Evolutionary conservation across 2,888 invertebrate genomes (phyloP).

Genomic region (Erynnis tages): DNA sequence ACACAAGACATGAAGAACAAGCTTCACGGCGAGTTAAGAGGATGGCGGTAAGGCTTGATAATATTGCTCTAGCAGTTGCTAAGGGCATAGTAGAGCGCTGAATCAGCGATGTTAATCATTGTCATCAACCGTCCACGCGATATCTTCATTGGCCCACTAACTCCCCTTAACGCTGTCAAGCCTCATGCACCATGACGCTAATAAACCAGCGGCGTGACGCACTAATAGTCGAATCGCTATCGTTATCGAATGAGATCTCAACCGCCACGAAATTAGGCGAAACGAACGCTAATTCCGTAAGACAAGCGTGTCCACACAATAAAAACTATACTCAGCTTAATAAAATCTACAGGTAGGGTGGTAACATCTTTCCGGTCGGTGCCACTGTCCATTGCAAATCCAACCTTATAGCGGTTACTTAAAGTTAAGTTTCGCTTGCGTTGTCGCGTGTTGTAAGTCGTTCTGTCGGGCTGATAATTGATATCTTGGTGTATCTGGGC

Average conservation of each 20-base stretch:
- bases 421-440: slow-evolving; percentile 27
- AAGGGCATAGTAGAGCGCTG: too few species aligned
- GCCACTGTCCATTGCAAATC: slow-evolving; percentile 28
- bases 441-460: slow-evolving; percentile 33
- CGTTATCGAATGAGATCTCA: slow-evolving; percentile 61
- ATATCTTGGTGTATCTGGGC: slow-evolving; percentile 71
- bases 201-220: slow-evolving; percentile 45
- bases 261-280: slow-evolving; percentile 56
- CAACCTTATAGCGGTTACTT: background rate
- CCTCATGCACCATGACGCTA: slow-evolving; percentile 16
- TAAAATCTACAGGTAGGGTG: slow-evolving; percentile 72
- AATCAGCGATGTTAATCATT: too few species aligned
- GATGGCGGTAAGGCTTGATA: too few species aligned
- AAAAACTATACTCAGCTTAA: slow-evolving; percentile 72
- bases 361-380: slow-evolving; percentile 63
- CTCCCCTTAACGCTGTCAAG: background rate
- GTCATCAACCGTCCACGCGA: background rate
- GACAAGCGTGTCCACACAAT: slow-evolving; percentile 75
- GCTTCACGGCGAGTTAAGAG: too few species aligned
- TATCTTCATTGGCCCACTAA: too few species aligned
- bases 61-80: too few species aligned
- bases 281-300: slow-evolving; percentile 61
- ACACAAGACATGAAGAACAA: too few species aligned
- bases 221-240: slow-evolving; percentile 47
- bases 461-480: slow-evolving; percentile 46